phyloP scores from a whole-genome alignment of 2,113 vertebrate genomes.

The Ailuropoda melanoleuca region DNA sequence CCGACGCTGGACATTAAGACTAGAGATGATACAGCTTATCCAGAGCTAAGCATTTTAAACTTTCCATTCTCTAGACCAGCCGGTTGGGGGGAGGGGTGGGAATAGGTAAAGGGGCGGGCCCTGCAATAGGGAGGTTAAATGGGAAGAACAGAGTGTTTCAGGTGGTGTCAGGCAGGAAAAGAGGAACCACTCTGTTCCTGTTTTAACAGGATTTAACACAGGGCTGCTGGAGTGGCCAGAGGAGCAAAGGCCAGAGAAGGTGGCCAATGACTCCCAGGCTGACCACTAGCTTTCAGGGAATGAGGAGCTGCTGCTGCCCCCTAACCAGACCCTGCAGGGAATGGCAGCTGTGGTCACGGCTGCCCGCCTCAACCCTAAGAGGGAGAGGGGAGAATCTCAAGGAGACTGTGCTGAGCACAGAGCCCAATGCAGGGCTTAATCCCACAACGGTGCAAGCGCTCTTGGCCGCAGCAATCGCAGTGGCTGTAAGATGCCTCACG shows the following conservation, averaged over 20 bases:
- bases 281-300: not conserved
- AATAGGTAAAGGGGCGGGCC: not conserved
- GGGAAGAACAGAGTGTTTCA: not conserved
- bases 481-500: fast-evolving
- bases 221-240: not conserved
- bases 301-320: fast-evolving
- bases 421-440: not conserved
- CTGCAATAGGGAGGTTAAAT: not conserved
- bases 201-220: not conserved
- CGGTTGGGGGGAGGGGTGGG: not conserved
- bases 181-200: not conserved
- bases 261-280: not conserved
- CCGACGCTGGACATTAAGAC: not conserved
- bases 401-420: not conserved
- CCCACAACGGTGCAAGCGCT: not conserved
- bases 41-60: not conserved
- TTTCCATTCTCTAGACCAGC: not conserved
- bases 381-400: not conserved
- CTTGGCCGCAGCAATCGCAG: fast-evolving
- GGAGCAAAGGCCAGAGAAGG: not conserved
- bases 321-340: fast-evolving
- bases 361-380: not conserved
- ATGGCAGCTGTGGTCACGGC: not conserved
- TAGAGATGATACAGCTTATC: not conserved
- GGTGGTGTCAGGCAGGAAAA: not conserved